Percentiles rank a stretch among this genome's conserved stretches.
Evolutionary conservation across 2,113 vertebrate species (phyloP).

Genomic region (Myiozetetes cayanensis): DNA sequence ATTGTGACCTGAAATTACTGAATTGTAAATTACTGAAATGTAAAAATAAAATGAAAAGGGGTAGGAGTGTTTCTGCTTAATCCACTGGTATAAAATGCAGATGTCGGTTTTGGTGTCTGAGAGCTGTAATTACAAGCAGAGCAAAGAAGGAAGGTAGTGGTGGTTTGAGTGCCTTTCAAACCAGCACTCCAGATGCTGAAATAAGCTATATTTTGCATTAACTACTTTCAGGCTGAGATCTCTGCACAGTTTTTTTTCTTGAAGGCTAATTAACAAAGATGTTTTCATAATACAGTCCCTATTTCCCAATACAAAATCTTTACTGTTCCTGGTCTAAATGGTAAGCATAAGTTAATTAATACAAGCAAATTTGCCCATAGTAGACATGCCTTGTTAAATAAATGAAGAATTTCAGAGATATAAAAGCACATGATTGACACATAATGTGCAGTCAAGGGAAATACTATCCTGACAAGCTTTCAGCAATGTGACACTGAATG

Average conservation of each 20-base stretch:
- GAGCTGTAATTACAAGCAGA: background rate
- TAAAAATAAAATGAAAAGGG: background rate
- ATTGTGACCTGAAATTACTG: background rate
- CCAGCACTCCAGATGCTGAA: background rate
- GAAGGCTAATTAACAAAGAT: background rate
- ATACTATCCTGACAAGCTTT: slow-evolving; percentile 29
- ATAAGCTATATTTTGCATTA: background rate
- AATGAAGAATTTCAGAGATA: slow-evolving; percentile 27
- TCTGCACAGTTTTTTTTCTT: background rate
- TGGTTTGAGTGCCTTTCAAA: background rate
- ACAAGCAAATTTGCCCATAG: background rate
- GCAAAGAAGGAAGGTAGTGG: background rate
- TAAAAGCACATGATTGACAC: slow-evolving; percentile 48
- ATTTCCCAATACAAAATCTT: background rate
- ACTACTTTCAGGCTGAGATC: background rate
- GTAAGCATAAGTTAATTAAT: slow-evolving; percentile 3
- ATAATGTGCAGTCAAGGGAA: background rate
- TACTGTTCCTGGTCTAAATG: background rate
- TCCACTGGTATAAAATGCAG: background rate
- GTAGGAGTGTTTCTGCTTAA: background rate
- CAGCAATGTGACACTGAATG: background rate
- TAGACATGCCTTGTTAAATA: slow-evolving; percentile 22
- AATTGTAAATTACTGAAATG: too few species aligned
- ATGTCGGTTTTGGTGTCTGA: background rate
- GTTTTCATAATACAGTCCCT: background rate